These are phyloP conservation scores for Anastrepha obliqua DNA, from an alignment of 1,140 invertebrate genomes.

Conservation along the genomic window DNA sequence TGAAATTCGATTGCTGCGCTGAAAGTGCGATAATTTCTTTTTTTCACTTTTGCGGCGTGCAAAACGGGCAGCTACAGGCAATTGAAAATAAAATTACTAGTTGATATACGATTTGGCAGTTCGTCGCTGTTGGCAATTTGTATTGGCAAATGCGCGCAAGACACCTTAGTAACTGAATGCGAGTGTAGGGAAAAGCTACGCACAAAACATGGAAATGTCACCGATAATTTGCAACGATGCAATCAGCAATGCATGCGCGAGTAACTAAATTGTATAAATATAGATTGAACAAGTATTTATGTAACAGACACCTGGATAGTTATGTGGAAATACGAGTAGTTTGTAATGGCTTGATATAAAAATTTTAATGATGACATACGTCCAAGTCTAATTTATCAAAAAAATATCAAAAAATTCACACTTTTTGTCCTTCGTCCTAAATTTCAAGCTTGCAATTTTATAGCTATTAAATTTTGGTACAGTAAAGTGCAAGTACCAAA, in stretches of 20 bases:
- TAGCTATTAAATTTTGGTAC: too few species aligned
- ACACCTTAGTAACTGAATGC: background rate
- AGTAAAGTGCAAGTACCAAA: too few species aligned
- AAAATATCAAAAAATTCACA: too few species aligned
- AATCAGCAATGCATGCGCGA: background rate
- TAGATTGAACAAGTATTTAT: too few species aligned
- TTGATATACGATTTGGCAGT: background rate
- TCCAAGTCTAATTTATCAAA: too few species aligned
- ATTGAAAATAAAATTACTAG: slow-evolving; percentile 42
- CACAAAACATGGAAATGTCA: background rate
- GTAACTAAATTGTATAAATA: too few species aligned
- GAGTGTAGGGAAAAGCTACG: background rate
- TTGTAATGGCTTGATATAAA: too few species aligned
- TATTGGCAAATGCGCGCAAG: background rate
- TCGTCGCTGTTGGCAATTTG: background rate
- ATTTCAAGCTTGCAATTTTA: too few species aligned
- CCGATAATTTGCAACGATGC: background rate
- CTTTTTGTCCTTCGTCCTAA: too few species aligned
- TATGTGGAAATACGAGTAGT: too few species aligned
- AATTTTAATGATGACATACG: too few species aligned
- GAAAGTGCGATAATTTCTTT: background rate
- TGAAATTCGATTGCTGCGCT: slow-evolving; percentile 19
- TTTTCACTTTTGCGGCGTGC: background rate
- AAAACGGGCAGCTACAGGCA: slow-evolving; percentile 9
- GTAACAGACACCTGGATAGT: too few species aligned